These are phyloP conservation scores for Ophion ventricosus DNA, from an alignment of 2,888 invertebrate species.

Conservation along the genomic window DNA sequence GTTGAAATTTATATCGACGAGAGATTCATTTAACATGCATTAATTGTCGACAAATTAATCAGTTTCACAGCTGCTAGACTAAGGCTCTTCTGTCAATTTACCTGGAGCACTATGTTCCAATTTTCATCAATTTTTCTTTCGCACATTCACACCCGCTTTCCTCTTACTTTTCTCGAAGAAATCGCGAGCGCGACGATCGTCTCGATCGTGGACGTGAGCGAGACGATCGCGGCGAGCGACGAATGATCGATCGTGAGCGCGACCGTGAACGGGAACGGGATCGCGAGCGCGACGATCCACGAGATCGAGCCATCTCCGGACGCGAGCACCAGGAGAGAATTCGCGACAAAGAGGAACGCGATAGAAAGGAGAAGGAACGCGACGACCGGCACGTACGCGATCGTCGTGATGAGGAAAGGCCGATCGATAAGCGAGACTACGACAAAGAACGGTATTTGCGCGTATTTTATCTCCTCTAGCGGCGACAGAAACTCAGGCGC, in stretches of 20 bases:
- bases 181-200: constrained; percentile 77
- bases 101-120: background rate
- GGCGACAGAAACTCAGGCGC: background rate
- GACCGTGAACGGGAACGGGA: constrained; percentile 64
- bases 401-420: constrained; percentile 78
- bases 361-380: constrained; percentile 79
- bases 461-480: background rate
- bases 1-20: too few species aligned
- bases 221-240: constrained; percentile 66
- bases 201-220: constrained; percentile 64
- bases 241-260: constrained; percentile 52
- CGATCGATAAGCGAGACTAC: constrained; percentile 77
- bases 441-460: constrained; percentile 79
- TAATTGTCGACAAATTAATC: too few species aligned
- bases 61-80: too few species aligned
- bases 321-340: constrained; percentile 80
- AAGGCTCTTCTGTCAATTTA: background rate
- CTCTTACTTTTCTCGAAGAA: constrained; percentile 54
- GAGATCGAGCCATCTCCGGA: constrained; percentile 74
- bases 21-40: too few species aligned
- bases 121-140: background rate
- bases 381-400: constrained; percentile 79
- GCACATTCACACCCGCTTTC: background rate
- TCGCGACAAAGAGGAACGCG: constrained; percentile 79
- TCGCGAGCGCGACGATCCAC: constrained; percentile 70